Evolutionary conservation across 2,113 vertebrate species (phyloP).

Genomic region (Stictonetta naevosa): DNA sequence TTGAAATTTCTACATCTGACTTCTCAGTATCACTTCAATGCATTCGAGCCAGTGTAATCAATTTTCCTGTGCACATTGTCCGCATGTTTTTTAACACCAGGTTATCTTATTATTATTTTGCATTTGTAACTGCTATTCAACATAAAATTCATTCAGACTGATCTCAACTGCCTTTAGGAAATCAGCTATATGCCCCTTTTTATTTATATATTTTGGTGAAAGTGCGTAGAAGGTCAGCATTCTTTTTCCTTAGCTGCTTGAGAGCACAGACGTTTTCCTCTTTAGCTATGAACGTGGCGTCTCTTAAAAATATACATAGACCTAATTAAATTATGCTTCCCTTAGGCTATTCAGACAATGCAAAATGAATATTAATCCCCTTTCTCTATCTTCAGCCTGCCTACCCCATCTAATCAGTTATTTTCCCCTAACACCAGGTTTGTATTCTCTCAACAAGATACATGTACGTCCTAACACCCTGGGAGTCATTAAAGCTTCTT

Average conservation of each 20-base stretch:
- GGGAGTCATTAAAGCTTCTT: slow-evolving; percentile 62
- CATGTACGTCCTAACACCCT: not conserved
- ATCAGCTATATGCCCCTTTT: not conserved
- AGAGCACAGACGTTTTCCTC: slow-evolving; percentile 28
- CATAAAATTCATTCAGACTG: not conserved
- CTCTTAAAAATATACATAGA: slow-evolving; percentile 7
- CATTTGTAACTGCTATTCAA: not conserved
- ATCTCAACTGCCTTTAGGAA: not conserved
- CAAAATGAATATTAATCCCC: slow-evolving; percentile 28
- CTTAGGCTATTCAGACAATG: not conserved
- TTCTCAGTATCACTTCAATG: not conserved
- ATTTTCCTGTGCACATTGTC: not conserved
- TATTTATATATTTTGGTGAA: not conserved
- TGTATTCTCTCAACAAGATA: slow-evolving; percentile 46
- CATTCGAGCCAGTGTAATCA: not conserved
- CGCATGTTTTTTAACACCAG: not conserved
- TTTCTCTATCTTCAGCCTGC: not conserved
- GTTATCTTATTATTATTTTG: not conserved
- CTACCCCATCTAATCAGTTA: slow-evolving; percentile 25
- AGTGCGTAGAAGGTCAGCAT: not conserved
- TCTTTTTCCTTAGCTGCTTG: slow-evolving; percentile 10
- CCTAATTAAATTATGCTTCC: slow-evolving; percentile 47
- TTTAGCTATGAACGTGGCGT: not conserved
- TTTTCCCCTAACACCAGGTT: slow-evolving; percentile 39
- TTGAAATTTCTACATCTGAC: not conserved